Conservation (phyloP, 1,140 invertebrate genomes). For the Drosophila carrolli region DNA sequence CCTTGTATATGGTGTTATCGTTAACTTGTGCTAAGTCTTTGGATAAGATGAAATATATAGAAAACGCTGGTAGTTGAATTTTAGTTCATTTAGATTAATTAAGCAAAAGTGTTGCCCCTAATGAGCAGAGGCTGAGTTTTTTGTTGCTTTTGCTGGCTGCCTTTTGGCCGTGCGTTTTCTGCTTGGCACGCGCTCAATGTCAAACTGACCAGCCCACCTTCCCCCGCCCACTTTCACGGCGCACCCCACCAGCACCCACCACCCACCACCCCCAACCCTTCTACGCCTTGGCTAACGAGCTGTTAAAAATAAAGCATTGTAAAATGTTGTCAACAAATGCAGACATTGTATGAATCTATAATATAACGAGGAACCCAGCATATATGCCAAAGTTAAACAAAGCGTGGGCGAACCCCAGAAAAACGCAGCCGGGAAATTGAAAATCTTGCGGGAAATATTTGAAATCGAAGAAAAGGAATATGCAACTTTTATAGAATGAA, state of each 20-base stretch:
- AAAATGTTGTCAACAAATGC: slow-evolving; percentile 57
- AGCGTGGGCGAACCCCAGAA: slow-evolving; percentile 33
- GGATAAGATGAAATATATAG: not conserved
- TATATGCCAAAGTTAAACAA: slow-evolving; percentile 42
- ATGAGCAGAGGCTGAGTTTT: slow-evolving; percentile 30
- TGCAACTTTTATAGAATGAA: slow-evolving; percentile 10
- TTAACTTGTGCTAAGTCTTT: no score
- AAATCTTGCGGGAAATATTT: slow-evolving; percentile 39
- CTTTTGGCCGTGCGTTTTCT: slow-evolving; percentile 40
- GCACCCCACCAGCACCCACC: not conserved
- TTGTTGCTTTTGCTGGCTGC: slow-evolving; percentile 1
- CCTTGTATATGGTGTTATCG: no score
- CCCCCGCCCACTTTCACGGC: slow-evolving; percentile 12
- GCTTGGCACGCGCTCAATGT: slow-evolving; percentile 68
- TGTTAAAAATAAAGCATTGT: slow-evolving; percentile 68
- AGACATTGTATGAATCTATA: slow-evolving; percentile 56
- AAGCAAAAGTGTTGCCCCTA: slow-evolving; percentile 50
- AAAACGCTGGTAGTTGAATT: not conserved
- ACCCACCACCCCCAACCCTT: slow-evolving; percentile 23
- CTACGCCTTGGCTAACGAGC: slow-evolving; percentile 52
- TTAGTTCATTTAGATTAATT: slow-evolving; percentile 40
- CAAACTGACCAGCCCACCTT: slow-evolving; percentile 31
- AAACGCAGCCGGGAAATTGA: slow-evolving; percentile 21
- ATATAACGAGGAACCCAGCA: slow-evolving; percentile 36
- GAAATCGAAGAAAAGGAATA: slow-evolving; percentile 7